A percentile compares a stretch with the other conserved stretches of the same genome.
These are phyloP conservation scores for Anolis apletophallus DNA, from an alignment of 2,797 vertebrate species.

Conservation along the genomic window DNA sequence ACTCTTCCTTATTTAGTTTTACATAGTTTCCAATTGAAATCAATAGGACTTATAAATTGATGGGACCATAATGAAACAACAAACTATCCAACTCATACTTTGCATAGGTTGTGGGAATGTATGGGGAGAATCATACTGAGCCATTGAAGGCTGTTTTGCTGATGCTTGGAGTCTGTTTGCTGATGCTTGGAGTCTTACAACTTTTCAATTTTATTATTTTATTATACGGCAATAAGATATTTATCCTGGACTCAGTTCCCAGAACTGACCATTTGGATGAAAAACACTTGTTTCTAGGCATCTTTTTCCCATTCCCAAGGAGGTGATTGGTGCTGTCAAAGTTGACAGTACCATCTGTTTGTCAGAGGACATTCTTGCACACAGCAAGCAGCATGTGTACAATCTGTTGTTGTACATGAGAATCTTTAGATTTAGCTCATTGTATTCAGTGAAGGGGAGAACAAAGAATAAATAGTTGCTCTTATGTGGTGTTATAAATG, in stretches of 20 bases:
- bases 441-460: background rate
- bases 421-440: background rate
- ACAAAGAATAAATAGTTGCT: background rate
- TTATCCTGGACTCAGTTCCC: background rate
- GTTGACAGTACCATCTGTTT: background rate
- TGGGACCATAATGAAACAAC: background rate
- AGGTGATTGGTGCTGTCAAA: slow-evolving; percentile 16
- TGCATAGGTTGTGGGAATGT: background rate
- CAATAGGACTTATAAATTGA: background rate
- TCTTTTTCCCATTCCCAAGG: background rate
- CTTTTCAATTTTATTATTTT: background rate
- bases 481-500: slow-evolving; percentile 2
- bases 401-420: background rate
- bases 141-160: background rate
- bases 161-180: background rate
- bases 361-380: background rate
- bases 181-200: background rate
- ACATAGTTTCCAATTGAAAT: background rate
- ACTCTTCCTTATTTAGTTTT: background rate
- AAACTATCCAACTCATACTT: background rate
- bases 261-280: background rate
- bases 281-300: background rate
- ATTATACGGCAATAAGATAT: background rate
- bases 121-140: background rate
- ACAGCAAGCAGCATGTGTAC: background rate